Base-by-base conservation (phyloP, 2,888 invertebrate genomes). In the Temnothorax rugatulus region DNA sequence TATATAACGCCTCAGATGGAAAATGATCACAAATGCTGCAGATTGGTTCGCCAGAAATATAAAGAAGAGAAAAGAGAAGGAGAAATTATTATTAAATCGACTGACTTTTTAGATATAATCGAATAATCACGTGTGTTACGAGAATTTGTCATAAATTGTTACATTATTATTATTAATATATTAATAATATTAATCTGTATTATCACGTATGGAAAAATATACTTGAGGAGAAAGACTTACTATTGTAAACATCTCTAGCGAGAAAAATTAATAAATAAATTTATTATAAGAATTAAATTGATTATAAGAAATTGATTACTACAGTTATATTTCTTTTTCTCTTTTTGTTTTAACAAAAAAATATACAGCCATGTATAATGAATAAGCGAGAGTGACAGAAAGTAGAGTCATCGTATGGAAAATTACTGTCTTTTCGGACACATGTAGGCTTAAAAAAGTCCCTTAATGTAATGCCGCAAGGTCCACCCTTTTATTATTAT, bases 181-280 rank as follows among this genome's bases (percentile, higher is more conserved):
- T 74, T 74, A 59, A 74, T 74, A 61, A 61, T n/a, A 29, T 61
- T 61, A 75, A 47, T 57, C 15, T 73, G 7, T 54, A 25, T 7
- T 25, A 25, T 21, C 41, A 11, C 25, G 2, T 18, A 8, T 8
- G 13, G 1, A 59, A n/a, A 13, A 9, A 57, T 41, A 57, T n/a
- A 9, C 4, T 41, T 54, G 9, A 15, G 38, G 25, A 57, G 13
- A 0, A 9, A 73, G 59, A 25, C 15, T 59, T 2, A 7, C 4
- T 13, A 7, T 29, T 21, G 18, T 52, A 11, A 29, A 7, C n/a
- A 9, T 13, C 3, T 71, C 1, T 25, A 3, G 3, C 4, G 13
- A 29, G 13, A 47, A 21, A 64, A 34, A 21, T 75, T 44, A 61
- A 29, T 47, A 21, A 75, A 15, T 75, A 11, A n/a, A 61, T 9